phyloP scores from a whole-genome alignment of 2,797 vertebrate genomes.

The Darevskia mixta region DNA sequence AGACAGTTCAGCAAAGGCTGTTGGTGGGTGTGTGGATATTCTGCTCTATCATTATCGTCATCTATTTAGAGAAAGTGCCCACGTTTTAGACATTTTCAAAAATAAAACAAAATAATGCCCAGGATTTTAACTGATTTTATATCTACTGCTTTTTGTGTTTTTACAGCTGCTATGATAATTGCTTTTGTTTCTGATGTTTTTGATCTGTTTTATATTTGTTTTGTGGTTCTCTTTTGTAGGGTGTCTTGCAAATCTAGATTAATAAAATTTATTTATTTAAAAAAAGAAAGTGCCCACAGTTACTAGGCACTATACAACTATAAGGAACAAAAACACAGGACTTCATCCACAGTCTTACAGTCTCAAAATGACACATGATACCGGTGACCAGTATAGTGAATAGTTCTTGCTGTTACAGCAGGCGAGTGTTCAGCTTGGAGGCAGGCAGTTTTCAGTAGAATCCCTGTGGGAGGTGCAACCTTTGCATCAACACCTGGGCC shows the following conservation, averaged over 20 bases:
- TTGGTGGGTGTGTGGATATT: not conserved
- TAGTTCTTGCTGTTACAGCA: not conserved
- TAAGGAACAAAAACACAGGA: not conserved
- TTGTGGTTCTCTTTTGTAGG: too few species aligned
- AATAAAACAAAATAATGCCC: too few species aligned
- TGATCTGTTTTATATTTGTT: too few species aligned
- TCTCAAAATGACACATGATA: not conserved
- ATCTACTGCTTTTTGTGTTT: too few species aligned
- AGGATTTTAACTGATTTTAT: too few species aligned
- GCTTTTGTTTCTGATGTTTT: too few species aligned
- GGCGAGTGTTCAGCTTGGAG: not conserved
- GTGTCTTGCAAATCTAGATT: too few species aligned
- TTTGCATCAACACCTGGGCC: not conserved
- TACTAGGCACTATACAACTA: not conserved
- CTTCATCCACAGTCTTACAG: not conserved
- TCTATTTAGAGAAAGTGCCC: not conserved
- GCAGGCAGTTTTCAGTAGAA: not conserved
- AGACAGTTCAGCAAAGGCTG: not conserved
- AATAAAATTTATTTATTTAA: too few species aligned
- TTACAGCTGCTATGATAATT: too few species aligned
- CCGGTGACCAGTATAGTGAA: not conserved
- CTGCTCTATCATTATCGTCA: not conserved
- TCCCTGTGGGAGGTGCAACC: not conserved
- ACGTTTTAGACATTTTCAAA: too few species aligned
- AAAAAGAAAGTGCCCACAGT: not conserved